Conservation (phyloP, 2,797 vertebrate genomes). For the Argentina silus region DNA sequence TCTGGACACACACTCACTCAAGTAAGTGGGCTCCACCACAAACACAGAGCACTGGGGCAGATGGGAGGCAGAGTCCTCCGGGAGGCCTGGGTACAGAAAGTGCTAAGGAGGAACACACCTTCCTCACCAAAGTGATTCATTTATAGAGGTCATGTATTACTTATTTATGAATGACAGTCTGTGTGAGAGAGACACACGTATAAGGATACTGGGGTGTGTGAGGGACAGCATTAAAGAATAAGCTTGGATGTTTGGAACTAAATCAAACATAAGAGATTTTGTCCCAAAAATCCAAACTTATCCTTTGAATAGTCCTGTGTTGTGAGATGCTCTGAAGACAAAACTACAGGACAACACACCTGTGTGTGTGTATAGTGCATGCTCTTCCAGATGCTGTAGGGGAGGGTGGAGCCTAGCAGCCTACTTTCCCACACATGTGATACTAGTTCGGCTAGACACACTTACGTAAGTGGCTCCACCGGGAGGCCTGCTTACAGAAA, state of each 20-base stretch:
- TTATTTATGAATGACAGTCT: no score
- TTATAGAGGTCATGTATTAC: not conserved
- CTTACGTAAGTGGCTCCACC: conserved; percentile 64
- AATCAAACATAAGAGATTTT: no score
- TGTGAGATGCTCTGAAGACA: not conserved
- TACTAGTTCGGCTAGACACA: not conserved
- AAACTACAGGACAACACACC: conserved; percentile 43
- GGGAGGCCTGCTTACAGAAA: conserved; percentile 54
- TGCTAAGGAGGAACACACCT: conserved; percentile 48
- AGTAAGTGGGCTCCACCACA: conserved; percentile 66
- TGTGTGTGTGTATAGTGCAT: conserved; percentile 63
- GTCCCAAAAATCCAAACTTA: not conserved
- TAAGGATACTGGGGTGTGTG: no score
- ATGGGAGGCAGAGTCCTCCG: conserved; percentile 51
- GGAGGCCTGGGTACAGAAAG: conserved; percentile 52
- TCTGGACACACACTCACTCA: conserved; percentile 52
- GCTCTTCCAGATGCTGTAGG: conserved; percentile 70
- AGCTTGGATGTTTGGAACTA: no score
- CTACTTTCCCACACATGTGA: no score
- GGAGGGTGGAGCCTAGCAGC: conserved; percentile 67
- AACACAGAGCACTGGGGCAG: conserved; percentile 60
- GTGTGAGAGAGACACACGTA: no score
- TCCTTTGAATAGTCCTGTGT: not conserved
- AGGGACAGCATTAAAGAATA: no score
- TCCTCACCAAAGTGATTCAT: not conserved